These are phyloP conservation scores for Antheraea yamamai DNA, from an alignment of 2,888 invertebrate genomes.

Conservation along the genomic window DNA sequence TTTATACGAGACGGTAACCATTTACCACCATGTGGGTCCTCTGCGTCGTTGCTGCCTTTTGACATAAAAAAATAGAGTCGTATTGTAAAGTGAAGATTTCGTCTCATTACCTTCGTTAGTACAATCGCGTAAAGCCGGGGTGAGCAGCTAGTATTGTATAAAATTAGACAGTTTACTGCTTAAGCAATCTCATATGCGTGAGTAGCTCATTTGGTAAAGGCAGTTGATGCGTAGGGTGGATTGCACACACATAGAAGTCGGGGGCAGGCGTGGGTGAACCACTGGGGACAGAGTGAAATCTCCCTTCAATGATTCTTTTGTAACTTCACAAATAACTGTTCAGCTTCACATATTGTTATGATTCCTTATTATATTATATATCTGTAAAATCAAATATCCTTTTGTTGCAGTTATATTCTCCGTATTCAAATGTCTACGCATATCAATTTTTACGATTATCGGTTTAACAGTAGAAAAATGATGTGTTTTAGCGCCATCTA, in stretches of 20 bases:
- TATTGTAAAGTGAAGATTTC: too few relatives aligned
- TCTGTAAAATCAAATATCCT: conserved; percentile 17
- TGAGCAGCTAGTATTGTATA: not conserved
- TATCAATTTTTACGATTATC: too few relatives aligned
- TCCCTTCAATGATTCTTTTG: conserved; percentile 35
- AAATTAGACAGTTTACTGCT: conserved; percentile 18
- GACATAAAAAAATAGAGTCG: too few relatives aligned
- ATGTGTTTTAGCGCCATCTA: too few relatives aligned
- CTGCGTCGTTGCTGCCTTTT: too few relatives aligned
- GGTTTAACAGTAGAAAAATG: too few relatives aligned
- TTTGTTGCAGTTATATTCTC: too few relatives aligned
- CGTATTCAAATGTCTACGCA: too few relatives aligned
- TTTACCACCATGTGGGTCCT: too few relatives aligned
- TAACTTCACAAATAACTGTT: conserved; percentile 34
- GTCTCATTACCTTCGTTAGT: too few relatives aligned
- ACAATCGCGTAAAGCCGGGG: too few relatives aligned
- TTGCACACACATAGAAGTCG: conserved; percentile 41
- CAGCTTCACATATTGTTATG: not conserved
- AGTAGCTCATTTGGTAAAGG: conserved; percentile 25
- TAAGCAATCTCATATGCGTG: conserved; percentile 19
- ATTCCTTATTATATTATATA: not conserved
- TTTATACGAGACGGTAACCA: too few relatives aligned
- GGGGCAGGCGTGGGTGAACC: conserved; percentile 46
- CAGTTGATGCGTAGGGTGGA: conserved; percentile 48
- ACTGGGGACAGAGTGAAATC: conserved; percentile 45